These are phyloP conservation scores for Distichodus sexfasciatus DNA, from an alignment of 2,797 vertebrate genomes.

Conservation along the genomic window DNA sequence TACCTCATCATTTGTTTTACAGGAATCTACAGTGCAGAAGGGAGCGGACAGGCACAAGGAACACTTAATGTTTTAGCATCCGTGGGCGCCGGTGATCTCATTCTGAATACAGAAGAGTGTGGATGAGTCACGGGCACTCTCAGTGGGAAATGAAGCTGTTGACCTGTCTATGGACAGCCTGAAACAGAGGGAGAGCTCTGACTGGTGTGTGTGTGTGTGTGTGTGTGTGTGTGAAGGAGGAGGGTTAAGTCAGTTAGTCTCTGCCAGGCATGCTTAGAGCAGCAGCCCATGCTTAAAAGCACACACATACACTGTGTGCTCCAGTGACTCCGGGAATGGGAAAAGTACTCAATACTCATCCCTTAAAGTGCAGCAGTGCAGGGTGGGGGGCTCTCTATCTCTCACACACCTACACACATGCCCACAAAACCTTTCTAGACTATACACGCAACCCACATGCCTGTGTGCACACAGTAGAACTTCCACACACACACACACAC, in stretches of 20 bases:
- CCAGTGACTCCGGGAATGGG: constrained; percentile 57
- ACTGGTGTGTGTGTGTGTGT: background rate
- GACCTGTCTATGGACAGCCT: constrained; percentile 46
- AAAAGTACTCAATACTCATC: constrained; percentile 37
- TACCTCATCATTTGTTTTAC: constrained; percentile 48
- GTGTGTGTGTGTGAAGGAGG: constrained; percentile 6
- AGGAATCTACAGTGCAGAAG: constrained; percentile 35
- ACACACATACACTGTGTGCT: constrained; percentile 28
- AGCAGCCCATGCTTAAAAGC: constrained; percentile 66
- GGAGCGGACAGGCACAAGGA: background rate
- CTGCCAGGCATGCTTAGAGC: constrained; percentile 47
- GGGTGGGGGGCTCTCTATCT: constrained; percentile 13
- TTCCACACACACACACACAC: constrained; percentile 8
- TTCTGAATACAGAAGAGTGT: constrained; percentile 60
- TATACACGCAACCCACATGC: constrained; percentile 25
- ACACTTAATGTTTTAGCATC: constrained; percentile 55
- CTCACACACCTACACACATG: constrained; percentile 17
- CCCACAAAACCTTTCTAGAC: constrained; percentile 25
- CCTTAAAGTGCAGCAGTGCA: constrained; percentile 17
- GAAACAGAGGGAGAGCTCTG: constrained; percentile 19
- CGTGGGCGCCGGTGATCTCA: constrained; percentile 63
- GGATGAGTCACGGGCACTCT: constrained; percentile 64
- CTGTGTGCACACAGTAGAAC: constrained; percentile 20
- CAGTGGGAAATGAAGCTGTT: constrained; percentile 44
- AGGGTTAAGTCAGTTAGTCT: constrained; percentile 14